Evolutionary conservation across 2,797 vertebrate genomes (phyloP), one percentile per base, ranked within the genome.

Genomic region (Podarcis lilfordi): DNA sequence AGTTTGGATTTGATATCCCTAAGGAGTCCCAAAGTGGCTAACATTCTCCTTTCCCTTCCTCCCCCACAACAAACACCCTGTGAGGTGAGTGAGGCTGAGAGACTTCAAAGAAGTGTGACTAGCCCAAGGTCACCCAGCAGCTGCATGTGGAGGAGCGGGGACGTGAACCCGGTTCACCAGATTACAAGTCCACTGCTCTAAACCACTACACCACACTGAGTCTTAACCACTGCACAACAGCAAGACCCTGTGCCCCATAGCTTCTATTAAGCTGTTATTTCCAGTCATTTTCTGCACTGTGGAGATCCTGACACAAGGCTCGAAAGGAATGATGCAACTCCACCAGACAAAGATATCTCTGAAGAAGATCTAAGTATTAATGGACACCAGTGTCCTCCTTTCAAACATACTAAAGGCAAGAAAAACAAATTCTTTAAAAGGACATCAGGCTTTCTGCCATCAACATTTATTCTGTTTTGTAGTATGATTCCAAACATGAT

Each of bases 391-490:
- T 84, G 37, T 85, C 77, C 68, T 37, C 43, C 40, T 89, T 55
- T 74, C 55, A 89, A 89, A 74, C 35, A 89, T 55, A 32, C 68
- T 25, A 74, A 61, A 85, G 76, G 37, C 82, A 84, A 89, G 83
- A 89, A 80, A 81, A 85, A 85, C 77, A 89, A 76, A 85, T 85
- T 75, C 55, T 85, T 89, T 85, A 85, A 85, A 89, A 85, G 83
- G 83, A 55, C 78, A 80, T 81, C 77, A 85, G 83, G 69, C 83
- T 85, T 66, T 85, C 15, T 75, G 88, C 55, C 82, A 68, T 79
- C 40, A 75, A 68, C 69, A 68, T 55, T n/a, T n/a, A 75, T 80
- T 85, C 77, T 85, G 43, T 86, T 77, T 89, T 89, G 79, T 71
- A 59, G n/a, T 32, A 29, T n/a, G 77, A 71, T 82, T 77, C 75